Percentiles rank a stretch among this genome's conserved stretches.
phyloP scores from a whole-genome alignment of 2,888 invertebrate genomes.

The Sesia bembeciformis region DNA sequence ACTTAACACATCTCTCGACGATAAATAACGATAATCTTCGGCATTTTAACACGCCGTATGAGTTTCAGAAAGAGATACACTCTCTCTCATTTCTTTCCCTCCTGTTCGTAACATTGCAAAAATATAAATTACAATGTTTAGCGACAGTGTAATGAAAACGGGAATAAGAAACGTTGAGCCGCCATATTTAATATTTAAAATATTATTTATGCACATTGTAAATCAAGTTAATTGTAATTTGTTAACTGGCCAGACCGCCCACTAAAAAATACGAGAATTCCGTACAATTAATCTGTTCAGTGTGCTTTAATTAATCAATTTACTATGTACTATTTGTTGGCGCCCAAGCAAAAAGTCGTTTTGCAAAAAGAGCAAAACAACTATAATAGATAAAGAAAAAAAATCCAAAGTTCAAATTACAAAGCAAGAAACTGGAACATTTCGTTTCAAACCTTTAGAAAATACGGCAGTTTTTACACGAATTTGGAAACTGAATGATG shows the following conservation, averaged over 20 bases:
- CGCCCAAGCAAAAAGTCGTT: no score
- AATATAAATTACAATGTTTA: constrained; percentile 37
- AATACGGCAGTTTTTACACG: no score
- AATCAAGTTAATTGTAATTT: constrained; percentile 63
- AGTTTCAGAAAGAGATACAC: not conserved
- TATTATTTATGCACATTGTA: constrained; percentile 49
- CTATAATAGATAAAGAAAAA: no score
- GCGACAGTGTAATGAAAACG: constrained; percentile 32
- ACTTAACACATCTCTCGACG: not conserved
- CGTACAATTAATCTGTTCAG: not conserved
- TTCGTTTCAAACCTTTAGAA: no score
- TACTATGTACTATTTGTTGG: no score
- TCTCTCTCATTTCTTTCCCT: not conserved
- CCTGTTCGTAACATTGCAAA: constrained; percentile 6
- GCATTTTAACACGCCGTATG: constrained; percentile 2
- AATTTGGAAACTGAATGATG: no score
- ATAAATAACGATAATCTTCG: constrained; percentile 3
- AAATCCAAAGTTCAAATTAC: no score
- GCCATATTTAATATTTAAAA: constrained; percentile 40
- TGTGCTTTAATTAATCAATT: no score
- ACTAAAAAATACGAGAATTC: constrained; percentile 7
- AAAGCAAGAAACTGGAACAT: no score
- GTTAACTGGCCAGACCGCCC: constrained; percentile 25
- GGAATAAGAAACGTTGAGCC: constrained; percentile 19
- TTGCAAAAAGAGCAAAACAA: no score